Base-by-base conservation (phyloP, 2,888 invertebrate genomes). In the Ypsolopha scabrella region DNA sequence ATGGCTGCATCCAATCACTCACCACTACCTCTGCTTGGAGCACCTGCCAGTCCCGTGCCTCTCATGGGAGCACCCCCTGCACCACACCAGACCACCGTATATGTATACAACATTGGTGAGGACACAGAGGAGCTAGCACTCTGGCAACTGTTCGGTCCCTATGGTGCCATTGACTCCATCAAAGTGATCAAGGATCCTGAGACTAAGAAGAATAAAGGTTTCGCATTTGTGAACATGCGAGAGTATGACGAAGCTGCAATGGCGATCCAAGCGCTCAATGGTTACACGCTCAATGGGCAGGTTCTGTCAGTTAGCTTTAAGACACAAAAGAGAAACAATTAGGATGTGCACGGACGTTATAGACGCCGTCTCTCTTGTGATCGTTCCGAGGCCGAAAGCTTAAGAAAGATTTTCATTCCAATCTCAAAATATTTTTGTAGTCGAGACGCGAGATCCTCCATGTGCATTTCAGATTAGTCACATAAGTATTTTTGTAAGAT, bases 401-500 rank as follows among this genome's bases (percentile, higher is more conserved):
- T 81, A 78, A 80, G 70, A 67, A 66, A 67, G 70, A 68, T 67
- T 83, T 85, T 82, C 87, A 87, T 87, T 87, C 87, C 87, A 87
- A 82, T 83, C 85, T 81, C 83, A 80, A 70, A 78, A 83, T 86
- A 87, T 85, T 86, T 86, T 86, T 86, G 78, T 86, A 87, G 85
- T 79, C 68, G 77, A 80, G 80, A 80, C 77, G 76, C 71, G 77
- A 75, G 77, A 79, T 79, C 82, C 80, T 83, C 78, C 79, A 79
- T 80, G 77, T 86, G 86, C 85, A 85, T 85, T 86, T 85, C 76
- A 81, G 75, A 85, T 78, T 85, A 85, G 81, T 76, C 72, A 71
- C 76, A 79, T 85, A 86, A 87, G 86, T 85, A 85, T 85, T 87
- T 87, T 87, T 86, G 78, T 87, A 87, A 86, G 86, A 80, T 80